Conservation (phyloP, 2,113 vertebrate species). For the Malurus melanocephalus region DNA sequence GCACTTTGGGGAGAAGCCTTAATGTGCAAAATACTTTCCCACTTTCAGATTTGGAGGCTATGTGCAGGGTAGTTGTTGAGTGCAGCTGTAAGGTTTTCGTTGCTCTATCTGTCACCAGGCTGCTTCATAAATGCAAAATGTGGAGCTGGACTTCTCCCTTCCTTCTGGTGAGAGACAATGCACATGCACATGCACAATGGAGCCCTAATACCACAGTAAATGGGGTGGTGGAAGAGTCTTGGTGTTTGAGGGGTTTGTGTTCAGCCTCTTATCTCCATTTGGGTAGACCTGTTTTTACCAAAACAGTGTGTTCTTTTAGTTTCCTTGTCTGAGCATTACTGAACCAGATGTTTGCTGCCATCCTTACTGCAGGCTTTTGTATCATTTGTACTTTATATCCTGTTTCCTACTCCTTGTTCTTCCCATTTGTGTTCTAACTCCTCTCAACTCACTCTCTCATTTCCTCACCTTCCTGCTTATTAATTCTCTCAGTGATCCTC, state of each 20-base stretch:
- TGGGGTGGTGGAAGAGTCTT: background rate
- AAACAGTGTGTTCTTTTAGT: background rate
- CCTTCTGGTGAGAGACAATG: background rate
- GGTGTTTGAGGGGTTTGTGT: background rate
- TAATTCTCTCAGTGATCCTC: background rate
- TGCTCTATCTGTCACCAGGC: background rate
- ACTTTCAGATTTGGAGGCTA: background rate
- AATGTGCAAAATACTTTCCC: background rate
- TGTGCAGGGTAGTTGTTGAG: background rate
- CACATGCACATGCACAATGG: background rate
- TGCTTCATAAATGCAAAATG: background rate
- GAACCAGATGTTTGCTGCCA: fast-evolving
- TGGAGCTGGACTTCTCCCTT: background rate
- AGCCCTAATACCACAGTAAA: background rate
- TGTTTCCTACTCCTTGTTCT: background rate
- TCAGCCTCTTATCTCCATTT: background rate
- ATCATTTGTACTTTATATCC: background rate
- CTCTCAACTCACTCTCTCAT: background rate
- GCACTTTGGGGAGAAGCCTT: background rate
- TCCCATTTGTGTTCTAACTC: background rate
- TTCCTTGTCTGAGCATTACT: background rate
- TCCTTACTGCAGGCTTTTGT: background rate
- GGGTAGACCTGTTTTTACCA: background rate
- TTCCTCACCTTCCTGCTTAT: background rate
- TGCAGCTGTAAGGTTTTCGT: background rate